These are phyloP conservation scores for Anniella stebbinsi DNA, from an alignment of 2,797 vertebrate species.

Conservation along the genomic window DNA sequence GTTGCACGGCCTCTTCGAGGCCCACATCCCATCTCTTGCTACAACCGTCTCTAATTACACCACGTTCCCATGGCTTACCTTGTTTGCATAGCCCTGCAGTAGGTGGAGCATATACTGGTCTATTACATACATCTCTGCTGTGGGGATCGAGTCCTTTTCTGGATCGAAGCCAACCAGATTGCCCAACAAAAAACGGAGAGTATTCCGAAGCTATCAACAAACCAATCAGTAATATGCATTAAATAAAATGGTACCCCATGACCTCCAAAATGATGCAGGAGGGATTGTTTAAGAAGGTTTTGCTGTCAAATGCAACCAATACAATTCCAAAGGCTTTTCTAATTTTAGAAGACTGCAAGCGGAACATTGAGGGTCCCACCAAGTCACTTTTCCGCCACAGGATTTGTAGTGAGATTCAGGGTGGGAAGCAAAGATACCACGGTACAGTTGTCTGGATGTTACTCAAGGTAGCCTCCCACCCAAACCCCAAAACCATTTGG, in stretches of 20 bases:
- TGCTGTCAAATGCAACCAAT: background rate
- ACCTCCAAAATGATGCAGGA: background rate
- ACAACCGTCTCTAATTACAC: background rate
- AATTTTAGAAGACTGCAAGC: background rate
- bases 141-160: conserved; percentile 84
- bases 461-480: background rate
- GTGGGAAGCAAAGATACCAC: background rate
- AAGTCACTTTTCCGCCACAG: background rate
- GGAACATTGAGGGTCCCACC: no score
- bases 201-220: conserved; percentile 89
- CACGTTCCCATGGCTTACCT: conserved; percentile 80
- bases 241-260: background rate
- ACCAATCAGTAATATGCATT: background rate
- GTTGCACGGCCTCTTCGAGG: background rate
- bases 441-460: background rate
- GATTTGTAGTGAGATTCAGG: background rate
- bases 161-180: conserved; percentile 90
- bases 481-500: background rate
- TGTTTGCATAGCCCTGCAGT: conserved; percentile 88
- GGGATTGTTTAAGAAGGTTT: background rate
- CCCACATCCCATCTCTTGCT: background rate
- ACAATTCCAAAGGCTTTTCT: background rate
- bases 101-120: conserved; percentile 97
- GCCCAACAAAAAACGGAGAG: conserved; percentile 91
- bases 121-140: conserved; percentile 89